Conservation (phyloP, 2,888 invertebrate species). For the Drosophila atripex region DNA sequence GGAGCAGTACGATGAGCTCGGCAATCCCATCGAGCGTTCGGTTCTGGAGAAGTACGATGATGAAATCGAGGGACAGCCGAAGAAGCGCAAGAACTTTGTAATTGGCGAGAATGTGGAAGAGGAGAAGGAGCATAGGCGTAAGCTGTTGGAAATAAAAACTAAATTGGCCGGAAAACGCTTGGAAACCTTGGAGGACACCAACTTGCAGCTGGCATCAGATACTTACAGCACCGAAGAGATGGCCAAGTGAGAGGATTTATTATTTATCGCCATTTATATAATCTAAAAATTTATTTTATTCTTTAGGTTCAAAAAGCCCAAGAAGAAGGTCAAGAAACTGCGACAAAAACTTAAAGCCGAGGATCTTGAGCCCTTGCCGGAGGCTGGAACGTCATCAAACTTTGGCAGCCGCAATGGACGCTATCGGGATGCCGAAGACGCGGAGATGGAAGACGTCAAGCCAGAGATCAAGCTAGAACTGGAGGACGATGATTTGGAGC, state of each 20-base stretch:
- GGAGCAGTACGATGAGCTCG: constrained; percentile 88
- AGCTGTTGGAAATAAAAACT: constrained; percentile 85
- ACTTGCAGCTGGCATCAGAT: constrained; percentile 91
- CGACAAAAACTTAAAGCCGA: constrained; percentile 89
- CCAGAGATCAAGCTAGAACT: constrained; percentile 82
- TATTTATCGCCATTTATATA: not conserved
- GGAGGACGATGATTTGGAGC: constrained; percentile 89
- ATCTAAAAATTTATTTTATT: not conserved
- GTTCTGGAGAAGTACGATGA: constrained; percentile 97
- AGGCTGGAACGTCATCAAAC: constrained; percentile 69
- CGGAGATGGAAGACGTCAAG: constrained; percentile 84
- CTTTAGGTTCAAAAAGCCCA: constrained; percentile 91
- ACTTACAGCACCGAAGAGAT: constrained; percentile 94
- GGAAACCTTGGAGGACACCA: constrained; percentile 89
- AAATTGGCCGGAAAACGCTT: constrained; percentile 88
- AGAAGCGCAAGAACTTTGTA: constrained; percentile 88
- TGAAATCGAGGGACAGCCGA: constrained; percentile 87
- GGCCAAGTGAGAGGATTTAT: constrained; percentile 86
- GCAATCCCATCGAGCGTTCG: constrained; percentile 87
- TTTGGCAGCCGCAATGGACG: constrained; percentile 80
- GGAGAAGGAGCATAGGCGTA: constrained; percentile 85
- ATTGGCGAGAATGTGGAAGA: constrained; percentile 88
- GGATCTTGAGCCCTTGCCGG: constrained; percentile 86
- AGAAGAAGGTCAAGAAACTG: constrained; percentile 90
- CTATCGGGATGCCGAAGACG: constrained; percentile 80